These are phyloP conservation scores for Sarotherodon lohbergeri DNA, from an alignment of 2,113 vertebrate genomes.

Conservation along the genomic window DNA sequence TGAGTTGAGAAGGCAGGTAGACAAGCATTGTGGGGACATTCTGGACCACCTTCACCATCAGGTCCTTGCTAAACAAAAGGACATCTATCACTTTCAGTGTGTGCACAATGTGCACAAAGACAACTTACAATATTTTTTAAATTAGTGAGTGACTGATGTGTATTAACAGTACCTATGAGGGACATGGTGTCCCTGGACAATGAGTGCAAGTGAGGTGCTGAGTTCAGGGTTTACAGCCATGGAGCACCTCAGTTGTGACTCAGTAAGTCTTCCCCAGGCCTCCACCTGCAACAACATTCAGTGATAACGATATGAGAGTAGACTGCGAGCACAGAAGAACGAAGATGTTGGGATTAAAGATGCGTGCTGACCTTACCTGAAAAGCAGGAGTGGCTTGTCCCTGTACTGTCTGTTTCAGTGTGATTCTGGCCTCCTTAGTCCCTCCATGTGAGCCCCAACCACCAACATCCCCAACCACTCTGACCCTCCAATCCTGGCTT, in stretches of 20 bases:
- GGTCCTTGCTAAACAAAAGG: conserved; percentile 71
- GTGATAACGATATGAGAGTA: background rate
- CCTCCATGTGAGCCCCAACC: conserved; percentile 44
- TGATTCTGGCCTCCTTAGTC: conserved; percentile 54
- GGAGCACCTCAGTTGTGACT: conserved; percentile 68
- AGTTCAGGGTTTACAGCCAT: conserved; percentile 71
- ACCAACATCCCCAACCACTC: conserved; percentile 33
- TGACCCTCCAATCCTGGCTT: conserved; percentile 16
- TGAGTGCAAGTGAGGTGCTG: conserved; percentile 66
- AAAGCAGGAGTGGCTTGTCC: conserved; percentile 26
- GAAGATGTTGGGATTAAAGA: background rate
- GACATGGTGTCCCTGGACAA: conserved; percentile 66
- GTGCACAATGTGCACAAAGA: background rate
- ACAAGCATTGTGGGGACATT: conserved; percentile 59
- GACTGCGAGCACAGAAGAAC: background rate
- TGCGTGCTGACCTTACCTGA: conserved; percentile 41
- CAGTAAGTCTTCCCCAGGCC: conserved; percentile 67
- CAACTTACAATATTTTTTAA: background rate
- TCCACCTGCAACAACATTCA: conserved; percentile 47
- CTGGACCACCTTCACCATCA: conserved; percentile 74
- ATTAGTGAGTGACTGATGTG: background rate
- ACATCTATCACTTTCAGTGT: background rate
- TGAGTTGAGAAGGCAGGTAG: conserved; percentile 65
- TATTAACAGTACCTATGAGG: conserved; percentile 64
- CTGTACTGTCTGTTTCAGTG: conserved; percentile 36